A percentile compares a stretch with the other conserved stretches of the same genome.
Evolutionary conservation across 2,113 vertebrate species (phyloP).

Genomic region (Eulemur macaco): DNA sequence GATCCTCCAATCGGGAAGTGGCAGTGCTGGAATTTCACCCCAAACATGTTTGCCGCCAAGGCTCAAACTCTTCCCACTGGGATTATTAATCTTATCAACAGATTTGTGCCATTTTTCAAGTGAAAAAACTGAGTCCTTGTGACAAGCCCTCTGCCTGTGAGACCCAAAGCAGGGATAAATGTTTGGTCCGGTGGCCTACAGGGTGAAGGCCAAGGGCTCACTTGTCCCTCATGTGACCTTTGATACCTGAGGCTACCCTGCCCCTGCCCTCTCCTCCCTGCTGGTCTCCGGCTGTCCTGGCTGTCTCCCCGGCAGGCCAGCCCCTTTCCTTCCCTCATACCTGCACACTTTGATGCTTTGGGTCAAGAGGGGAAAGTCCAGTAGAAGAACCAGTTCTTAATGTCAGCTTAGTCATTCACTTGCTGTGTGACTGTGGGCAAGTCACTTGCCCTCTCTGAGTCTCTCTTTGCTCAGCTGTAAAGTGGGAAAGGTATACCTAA

Average conservation of each 20-base stretch:
- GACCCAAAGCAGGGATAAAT: neutral
- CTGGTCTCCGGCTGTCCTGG: neutral
- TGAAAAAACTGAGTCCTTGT: neutral
- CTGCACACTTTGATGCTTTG: neutral
- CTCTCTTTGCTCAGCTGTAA: neutral
- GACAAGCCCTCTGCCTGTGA: neutral
- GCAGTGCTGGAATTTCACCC: neutral
- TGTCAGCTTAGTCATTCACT: neutral
- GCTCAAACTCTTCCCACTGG: neutral
- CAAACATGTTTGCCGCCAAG: neutral
- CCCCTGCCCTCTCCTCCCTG: neutral
- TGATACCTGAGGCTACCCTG: neutral
- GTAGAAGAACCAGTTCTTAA: neutral
- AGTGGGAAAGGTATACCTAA: neutral
- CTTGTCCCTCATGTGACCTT: neutral
- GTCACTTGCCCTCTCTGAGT: neutral
- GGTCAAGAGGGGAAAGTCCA: neutral
- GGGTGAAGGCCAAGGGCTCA: neutral
- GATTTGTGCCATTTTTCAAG: neutral
- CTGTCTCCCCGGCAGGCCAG: neutral
- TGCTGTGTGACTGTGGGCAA: conserved; percentile 18
- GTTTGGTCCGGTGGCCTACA: neutral
- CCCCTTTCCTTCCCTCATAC: neutral
- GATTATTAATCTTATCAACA: neutral
- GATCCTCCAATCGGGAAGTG: neutral